Conservation (phyloP, 1,140 invertebrate species). For the Leptopilina boulardi region DNA sequence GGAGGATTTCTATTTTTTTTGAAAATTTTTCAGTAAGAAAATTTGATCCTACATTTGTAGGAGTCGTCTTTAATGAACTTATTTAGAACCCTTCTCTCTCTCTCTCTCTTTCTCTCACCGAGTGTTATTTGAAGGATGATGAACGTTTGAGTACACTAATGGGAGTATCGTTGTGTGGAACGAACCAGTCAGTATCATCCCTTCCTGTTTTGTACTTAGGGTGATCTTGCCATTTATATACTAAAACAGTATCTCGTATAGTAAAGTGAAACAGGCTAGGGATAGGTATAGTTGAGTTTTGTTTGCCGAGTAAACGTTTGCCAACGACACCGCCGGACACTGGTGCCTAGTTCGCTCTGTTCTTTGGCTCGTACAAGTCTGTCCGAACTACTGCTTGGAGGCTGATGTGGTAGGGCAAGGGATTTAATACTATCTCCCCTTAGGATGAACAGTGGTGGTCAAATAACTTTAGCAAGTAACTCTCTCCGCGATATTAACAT, state of each 20-base stretch:
- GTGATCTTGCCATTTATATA: constrained; percentile 68
- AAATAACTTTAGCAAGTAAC: constrained; percentile 75
- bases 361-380: constrained; percentile 68
- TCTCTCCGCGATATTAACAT: constrained; percentile 69
- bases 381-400: constrained; percentile 65
- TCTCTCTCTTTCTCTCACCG: no score
- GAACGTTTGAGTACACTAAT: constrained; percentile 54
- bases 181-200: constrained; percentile 62
- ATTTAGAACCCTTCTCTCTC: neutral
- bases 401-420: constrained; percentile 51
- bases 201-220: constrained; percentile 64
- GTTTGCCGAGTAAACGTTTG: constrained; percentile 77
- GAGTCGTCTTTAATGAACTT: constrained; percentile 2
- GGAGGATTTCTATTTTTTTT: no score
- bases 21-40: no score
- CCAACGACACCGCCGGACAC: constrained; percentile 76
- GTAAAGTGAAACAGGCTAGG: constrained; percentile 55
- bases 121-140: constrained; percentile 37
- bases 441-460: constrained; percentile 75
- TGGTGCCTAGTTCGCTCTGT: constrained; percentile 71
- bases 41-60: neutral
- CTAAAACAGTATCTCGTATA: constrained; percentile 65
- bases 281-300: constrained; percentile 71
- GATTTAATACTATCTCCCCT: constrained; percentile 74
- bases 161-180: constrained; percentile 49